phyloP scores from a whole-genome alignment of 2,888 invertebrate species.

The Chrysolina americana region DNA sequence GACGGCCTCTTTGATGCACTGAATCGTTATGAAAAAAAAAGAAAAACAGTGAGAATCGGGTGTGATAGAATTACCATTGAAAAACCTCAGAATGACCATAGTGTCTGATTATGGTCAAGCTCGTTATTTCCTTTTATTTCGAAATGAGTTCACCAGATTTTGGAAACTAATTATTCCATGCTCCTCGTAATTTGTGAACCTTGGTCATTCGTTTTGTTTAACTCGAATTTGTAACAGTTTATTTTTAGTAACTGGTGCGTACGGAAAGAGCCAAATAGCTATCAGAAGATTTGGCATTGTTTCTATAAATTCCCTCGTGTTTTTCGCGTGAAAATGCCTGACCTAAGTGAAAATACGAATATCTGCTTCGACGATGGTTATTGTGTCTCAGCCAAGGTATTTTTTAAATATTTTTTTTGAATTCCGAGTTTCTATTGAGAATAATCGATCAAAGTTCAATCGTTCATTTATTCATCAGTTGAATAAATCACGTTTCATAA shows the following conservation, averaged over 20 bases:
- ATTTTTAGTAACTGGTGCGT: conserved; percentile 22
- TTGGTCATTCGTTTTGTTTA: neutral
- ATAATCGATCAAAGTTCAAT: conserved; percentile 30
- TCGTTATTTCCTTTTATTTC: too few species aligned
- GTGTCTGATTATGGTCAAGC: too few species aligned
- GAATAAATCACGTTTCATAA: neutral
- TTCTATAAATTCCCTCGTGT: neutral
- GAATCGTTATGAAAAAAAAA: too few species aligned
- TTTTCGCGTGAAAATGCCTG: conserved; percentile 14
- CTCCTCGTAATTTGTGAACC: conserved; percentile 10
- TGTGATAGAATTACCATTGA: too few species aligned
- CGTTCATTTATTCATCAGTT: neutral
- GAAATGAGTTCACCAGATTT: neutral
- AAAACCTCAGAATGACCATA: too few species aligned
- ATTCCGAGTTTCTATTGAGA: neutral
- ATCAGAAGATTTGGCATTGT: conserved; percentile 6
- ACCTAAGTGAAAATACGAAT: conserved; percentile 31
- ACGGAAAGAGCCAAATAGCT: neutral
- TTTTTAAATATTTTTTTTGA: conserved; percentile 15
- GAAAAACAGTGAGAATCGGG: too few species aligned
- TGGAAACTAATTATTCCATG: neutral
- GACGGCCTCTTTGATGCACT: too few species aligned
- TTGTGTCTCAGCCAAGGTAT: conserved; percentile 40
- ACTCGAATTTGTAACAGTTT: conserved; percentile 21
- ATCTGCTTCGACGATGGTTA: conserved; percentile 47